phyloP scores from a whole-genome alignment of 2,888 invertebrate genomes.

The Nysson spinosus region DNA sequence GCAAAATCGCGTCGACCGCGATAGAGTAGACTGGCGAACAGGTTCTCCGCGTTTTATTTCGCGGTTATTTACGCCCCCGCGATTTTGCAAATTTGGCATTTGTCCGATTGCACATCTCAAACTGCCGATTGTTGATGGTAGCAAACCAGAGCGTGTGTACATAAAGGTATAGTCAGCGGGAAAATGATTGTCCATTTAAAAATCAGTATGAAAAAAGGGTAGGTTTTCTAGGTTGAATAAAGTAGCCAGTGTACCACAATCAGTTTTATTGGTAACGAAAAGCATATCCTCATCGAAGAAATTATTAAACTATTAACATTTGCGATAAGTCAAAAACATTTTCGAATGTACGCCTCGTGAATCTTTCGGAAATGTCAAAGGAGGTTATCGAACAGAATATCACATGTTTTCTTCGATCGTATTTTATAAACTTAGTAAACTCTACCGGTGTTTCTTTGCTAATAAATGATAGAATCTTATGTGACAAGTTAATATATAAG shows the following conservation, averaged over 20 bases:
- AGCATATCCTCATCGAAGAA: too few relatives aligned
- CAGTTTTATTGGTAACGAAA: too few relatives aligned
- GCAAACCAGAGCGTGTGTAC: constrained; percentile 27
- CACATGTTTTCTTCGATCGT: too few relatives aligned
- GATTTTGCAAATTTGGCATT: constrained; percentile 59
- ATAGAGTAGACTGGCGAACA: constrained; percentile 51
- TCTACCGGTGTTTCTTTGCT: too few relatives aligned
- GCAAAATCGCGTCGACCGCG: constrained; percentile 44
- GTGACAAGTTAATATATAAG: too few relatives aligned
- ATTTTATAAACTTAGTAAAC: too few relatives aligned
- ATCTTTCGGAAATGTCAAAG: too few relatives aligned
- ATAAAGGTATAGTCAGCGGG: constrained; percentile 40
- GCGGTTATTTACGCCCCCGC: constrained; percentile 58
- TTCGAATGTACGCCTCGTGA: too few relatives aligned
- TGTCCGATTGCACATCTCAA: constrained; percentile 42
- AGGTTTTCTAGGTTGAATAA: constrained; percentile 11
- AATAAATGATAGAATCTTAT: too few relatives aligned
- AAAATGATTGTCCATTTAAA: constrained; percentile 61
- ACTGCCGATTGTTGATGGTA: constrained; percentile 45
- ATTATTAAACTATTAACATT: too few relatives aligned
- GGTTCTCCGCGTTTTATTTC: constrained; percentile 53
- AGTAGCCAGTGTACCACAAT: constrained; percentile 43
- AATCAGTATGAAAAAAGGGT: constrained; percentile 11
- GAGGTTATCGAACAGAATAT: too few relatives aligned
- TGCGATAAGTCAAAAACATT: too few relatives aligned